Evolutionary conservation across 2,888 invertebrate genomes (phyloP).

Genomic region (Chesias legatella): DNA sequence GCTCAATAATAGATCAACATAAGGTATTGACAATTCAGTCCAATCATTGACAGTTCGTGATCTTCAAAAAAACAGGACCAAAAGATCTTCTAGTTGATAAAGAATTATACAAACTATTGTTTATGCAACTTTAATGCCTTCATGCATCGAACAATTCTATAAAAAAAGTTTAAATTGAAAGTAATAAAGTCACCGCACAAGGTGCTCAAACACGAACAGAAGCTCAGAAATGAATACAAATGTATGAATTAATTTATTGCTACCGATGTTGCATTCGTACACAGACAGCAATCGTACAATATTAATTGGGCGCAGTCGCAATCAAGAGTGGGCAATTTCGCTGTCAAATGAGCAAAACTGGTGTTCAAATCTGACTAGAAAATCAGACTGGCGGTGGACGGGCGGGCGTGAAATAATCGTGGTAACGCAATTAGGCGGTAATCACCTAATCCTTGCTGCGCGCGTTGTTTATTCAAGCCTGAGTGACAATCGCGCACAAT

Average conservation of each 20-base stretch:
- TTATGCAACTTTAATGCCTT: too few relatives aligned
- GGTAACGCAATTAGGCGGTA: conserved; percentile 77
- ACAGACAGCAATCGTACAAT: conserved; percentile 23
- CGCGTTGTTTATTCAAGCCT: conserved; percentile 79
- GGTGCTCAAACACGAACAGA: not conserved
- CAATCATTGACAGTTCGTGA: too few relatives aligned
- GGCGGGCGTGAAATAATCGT: conserved; percentile 74
- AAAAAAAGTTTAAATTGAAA: too few relatives aligned
- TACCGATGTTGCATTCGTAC: conserved; percentile 7
- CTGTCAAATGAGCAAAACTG: conserved; percentile 49
- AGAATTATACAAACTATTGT: too few relatives aligned
- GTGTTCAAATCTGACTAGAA: conserved; percentile 66
- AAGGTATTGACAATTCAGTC: too few relatives aligned
- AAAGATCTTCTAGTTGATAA: too few relatives aligned
- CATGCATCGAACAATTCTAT: too few relatives aligned
- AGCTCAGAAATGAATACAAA: conserved; percentile 5
- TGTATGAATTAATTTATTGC: conserved; percentile 9
- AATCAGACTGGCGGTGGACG: conserved; percentile 71
- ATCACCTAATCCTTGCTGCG: conserved; percentile 79
- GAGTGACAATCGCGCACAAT: conserved; percentile 80
- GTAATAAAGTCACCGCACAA: conserved; percentile 4
- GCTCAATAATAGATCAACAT: too few relatives aligned
- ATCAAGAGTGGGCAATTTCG: conserved; percentile 30
- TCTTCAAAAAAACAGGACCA: too few relatives aligned
- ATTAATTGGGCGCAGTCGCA: conserved; percentile 30